phyloP scores from a whole-genome alignment of 2,113 vertebrate species.

The Paratilapia polleni region DNA sequence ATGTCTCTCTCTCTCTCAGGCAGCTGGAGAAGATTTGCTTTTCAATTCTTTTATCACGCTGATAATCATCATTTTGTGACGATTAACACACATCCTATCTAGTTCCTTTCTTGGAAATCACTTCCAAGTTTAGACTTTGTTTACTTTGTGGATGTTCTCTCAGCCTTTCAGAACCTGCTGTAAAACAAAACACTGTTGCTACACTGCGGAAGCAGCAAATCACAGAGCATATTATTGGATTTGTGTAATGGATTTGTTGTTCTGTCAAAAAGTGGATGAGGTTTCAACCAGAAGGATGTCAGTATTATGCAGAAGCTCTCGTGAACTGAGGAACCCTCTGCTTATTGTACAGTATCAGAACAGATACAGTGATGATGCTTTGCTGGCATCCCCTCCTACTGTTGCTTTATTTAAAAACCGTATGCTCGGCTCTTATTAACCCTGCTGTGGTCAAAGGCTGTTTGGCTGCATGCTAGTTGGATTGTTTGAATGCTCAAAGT shows the following conservation, averaged over 20 bases:
- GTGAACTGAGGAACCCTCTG: background rate
- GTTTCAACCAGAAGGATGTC: background rate
- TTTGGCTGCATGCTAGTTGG: background rate
- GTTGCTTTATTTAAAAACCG: slow-evolving; percentile 29
- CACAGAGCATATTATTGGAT: background rate
- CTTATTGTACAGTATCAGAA: slow-evolving; percentile 10
- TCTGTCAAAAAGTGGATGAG: background rate
- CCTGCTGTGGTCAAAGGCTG: background rate
- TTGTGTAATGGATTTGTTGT: slow-evolving; percentile 13
- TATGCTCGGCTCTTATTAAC: slow-evolving; percentile 21
- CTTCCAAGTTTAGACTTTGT: background rate
- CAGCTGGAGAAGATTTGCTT: slow-evolving; percentile 31
- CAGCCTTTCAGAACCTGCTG: background rate
- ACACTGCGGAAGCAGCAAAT: background rate
- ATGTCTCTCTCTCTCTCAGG: slow-evolving; percentile 13
- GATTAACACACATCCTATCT: background rate
- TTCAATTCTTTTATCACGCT: background rate
- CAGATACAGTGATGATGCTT: background rate
- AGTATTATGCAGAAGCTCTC: background rate
- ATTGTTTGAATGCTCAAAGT: background rate
- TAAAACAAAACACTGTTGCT: background rate
- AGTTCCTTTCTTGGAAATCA: background rate
- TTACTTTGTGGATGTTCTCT: background rate
- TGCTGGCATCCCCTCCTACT: background rate
- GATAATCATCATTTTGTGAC: background rate